Evolutionary conservation across 2,113 vertebrate genomes (phyloP), one percentile per base, ranked within the genome.

Genomic region (Accipiter virgatus): DNA sequence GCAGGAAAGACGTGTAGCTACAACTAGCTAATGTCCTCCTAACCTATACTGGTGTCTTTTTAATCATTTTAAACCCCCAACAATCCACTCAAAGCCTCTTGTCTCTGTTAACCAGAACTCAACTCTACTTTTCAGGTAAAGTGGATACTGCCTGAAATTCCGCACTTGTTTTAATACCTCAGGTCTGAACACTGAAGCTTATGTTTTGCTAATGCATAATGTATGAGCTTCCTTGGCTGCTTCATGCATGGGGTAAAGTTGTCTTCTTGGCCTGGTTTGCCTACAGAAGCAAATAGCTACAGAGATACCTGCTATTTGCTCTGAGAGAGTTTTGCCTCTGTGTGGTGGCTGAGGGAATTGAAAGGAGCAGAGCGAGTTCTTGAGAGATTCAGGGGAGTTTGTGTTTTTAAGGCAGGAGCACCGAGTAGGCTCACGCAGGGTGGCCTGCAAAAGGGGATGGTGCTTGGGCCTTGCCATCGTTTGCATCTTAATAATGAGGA

Each of bases 91-190:
- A 75, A 92, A 88, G 11, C 77, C 80, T 91, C 75, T 81, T 1
- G 0, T 59, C 56, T 74, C 79, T 81, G 93, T 96, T 97, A 97
- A 97, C 93, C 86, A 79, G 81, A 92, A 93, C 88, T 96, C 88
- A 95, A 93, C 95, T 96, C 94, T 94, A 4, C 95, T 97, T 97
- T 96, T 72, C 93, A 96, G 95, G 81, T 95, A 94, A 94, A 96
- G 66, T 97, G 95, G 95, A 97, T 96, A 94, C 91, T 96, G 94
- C 94, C 97, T 97, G 96, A 95, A 90, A 87, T 95, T 91, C 94
- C 40, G 27, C 90, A 47, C 88, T 94, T 95, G 93, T 95, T 95
- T 95, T 97, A 97, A 95, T 95, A 62, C 86, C 73, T 87, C 91
- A 95, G 93, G 91, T 95, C 84, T 96, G 95, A 87, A 89, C 81